A percentile compares a stretch with the other conserved stretches of the same genome.
Evolutionary conservation across 1,140 invertebrate species (phyloP).

Genomic region (Coenobita brevimanus): DNA sequence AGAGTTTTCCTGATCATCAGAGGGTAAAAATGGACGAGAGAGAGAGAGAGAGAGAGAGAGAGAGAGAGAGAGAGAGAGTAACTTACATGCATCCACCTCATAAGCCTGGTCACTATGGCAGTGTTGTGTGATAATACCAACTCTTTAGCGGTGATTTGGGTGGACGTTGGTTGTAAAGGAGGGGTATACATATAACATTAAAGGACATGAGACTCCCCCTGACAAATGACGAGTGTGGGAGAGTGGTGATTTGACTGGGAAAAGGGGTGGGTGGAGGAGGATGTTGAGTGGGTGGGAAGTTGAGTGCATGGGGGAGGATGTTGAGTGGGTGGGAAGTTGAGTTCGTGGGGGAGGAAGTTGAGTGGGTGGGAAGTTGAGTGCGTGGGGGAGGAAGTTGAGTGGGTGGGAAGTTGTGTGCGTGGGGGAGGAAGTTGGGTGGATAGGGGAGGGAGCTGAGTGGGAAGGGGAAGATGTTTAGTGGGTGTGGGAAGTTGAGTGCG

Average conservation of each 20-base stretch:
- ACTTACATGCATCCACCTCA: too few species aligned
- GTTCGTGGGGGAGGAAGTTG: not conserved
- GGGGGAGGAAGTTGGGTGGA: not conserved
- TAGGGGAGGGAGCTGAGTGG: not conserved
- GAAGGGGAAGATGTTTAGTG: not conserved
- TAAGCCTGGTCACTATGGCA: too few species aligned
- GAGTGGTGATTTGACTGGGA: too few species aligned
- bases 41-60: too few species aligned
- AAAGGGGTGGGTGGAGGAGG: not conserved
- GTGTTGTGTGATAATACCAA: too few species aligned
- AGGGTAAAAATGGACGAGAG: too few species aligned
- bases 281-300: constrained; percentile 48
- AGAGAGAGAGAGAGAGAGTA: too few species aligned
- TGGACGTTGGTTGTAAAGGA: constrained; percentile 22
- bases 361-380: not conserved
- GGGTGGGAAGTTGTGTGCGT: not conserved
- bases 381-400: not conserved
- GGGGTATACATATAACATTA: too few species aligned
- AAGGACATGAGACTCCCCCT: too few species aligned
- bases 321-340: not conserved
- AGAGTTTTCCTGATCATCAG: too few species aligned
- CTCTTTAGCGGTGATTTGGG: too few species aligned
- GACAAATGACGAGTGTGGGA: not conserved
- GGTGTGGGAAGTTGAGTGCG: not conserved
- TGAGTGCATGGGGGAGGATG: constrained; percentile 50